Evolutionary conservation across 2,888 invertebrate species (phyloP).

Genomic region (Rhogogaster chlorosoma): DNA sequence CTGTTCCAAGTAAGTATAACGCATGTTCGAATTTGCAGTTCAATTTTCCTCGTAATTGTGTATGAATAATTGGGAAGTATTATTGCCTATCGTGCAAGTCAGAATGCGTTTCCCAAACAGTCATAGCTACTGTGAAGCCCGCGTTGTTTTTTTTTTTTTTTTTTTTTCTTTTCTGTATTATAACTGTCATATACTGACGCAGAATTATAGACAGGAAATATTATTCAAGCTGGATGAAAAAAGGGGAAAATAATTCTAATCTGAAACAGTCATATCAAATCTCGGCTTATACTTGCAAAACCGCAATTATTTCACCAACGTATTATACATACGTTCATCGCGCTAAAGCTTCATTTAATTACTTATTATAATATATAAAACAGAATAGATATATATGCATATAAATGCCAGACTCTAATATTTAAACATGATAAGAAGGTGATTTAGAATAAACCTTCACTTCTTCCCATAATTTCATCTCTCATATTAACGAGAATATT

Average conservation of each 20-base stretch:
- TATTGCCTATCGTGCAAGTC: neutral
- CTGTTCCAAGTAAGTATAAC: constrained; percentile 80
- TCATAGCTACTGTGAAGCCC: neutral
- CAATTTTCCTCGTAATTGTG: neutral
- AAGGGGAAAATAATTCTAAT: neutral
- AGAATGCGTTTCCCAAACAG: neutral
- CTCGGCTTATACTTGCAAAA: neutral
- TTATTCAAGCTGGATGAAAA: neutral
- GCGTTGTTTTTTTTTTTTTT: too few relatives aligned
- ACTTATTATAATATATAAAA: too few relatives aligned
- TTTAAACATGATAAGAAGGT: too few relatives aligned
- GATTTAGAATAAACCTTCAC: too few relatives aligned
- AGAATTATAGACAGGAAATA: neutral
- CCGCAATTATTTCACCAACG: neutral
- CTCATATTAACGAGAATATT: too few relatives aligned
- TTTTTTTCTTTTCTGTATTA: neutral
- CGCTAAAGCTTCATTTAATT: neutral
- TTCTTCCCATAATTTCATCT: too few relatives aligned
- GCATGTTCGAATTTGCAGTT: neutral
- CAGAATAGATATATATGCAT: too few relatives aligned
- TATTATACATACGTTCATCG: neutral
- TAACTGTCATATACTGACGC: neutral
- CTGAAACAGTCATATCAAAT: neutral
- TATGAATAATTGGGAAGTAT: neutral
- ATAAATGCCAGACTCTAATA: too few relatives aligned